A percentile compares a stretch with the other conserved stretches of the same genome.
These are phyloP conservation scores for Lepeophtheirus salmonis DNA, from an alignment of 1,140 invertebrate genomes.

Conservation along the genomic window DNA sequence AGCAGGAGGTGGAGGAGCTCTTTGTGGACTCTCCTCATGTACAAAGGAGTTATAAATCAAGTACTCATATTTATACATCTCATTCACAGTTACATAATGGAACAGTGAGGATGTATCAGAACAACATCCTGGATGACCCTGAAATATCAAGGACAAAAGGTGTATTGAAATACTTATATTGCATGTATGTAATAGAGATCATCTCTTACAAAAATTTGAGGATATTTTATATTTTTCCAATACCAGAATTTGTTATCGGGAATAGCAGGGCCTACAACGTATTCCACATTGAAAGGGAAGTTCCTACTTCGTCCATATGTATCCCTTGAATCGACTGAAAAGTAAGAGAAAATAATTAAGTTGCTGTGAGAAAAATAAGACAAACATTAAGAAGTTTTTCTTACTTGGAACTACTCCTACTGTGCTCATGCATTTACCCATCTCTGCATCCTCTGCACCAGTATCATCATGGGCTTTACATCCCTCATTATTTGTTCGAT, in stretches of 20 bases:
- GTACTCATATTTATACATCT: not conserved
- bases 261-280: not conserved
- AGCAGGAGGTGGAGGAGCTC: not conserved
- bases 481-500: not conserved
- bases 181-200: not conserved
- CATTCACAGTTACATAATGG: not conserved
- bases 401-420: not conserved
- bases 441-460: not conserved
- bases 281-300: not conserved
- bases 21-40: not conserved
- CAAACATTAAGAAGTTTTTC: not conserved
- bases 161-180: no score
- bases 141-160: no score
- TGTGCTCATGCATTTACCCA: not conserved
- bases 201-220: not conserved
- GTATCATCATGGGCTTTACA: not conserved
- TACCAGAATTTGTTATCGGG: conserved; percentile 2
- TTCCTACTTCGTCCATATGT: not conserved
- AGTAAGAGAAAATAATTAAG: not conserved
- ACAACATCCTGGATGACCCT: not conserved
- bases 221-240: not conserved
- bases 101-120: not conserved
- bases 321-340: not conserved
- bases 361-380: not conserved
- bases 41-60: not conserved